Evolutionary conservation across 2,888 invertebrate genomes (phyloP), one percentile per base, ranked within the genome.

Genomic region (Aspidiotus rigidus): DNA sequence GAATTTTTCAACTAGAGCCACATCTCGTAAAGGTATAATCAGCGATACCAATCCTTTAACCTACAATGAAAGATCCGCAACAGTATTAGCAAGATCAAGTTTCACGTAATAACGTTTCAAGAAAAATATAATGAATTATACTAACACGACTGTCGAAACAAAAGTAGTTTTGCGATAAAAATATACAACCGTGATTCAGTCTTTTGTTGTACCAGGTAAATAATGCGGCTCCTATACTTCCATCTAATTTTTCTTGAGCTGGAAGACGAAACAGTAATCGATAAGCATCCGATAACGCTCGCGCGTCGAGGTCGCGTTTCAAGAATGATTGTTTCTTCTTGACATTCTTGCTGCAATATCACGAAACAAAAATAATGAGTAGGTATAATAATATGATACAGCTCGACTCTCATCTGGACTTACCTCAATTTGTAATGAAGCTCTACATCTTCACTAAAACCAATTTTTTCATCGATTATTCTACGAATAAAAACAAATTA

Each of bases 191-290:
- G 81, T 86, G 85, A 70, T 90, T 89, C 77, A 91, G 88, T 73
- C 86, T 86, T 77, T 95, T 95, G 77, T 94, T 91, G 77, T 92
- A 98, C 0, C 97, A 96, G 1, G 97, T 95, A 89, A 94, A 93
- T 69, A 99, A 80, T 10, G 90, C 86, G 76, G 93, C 93, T 76
- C 92, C 91, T 67, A 92, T 90, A 59, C 89, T 88, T 0, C 98
- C 98, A 79, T 99, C 98, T 71, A 99, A 81, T 78, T 95, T 95
- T 80, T 98, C 98, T 41, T 81, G 83, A 71, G 86, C 84, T 0
- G 98, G 96, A 74, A 99, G 83, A 73, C 93, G 83, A 77, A 93
- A 93, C 75, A 86, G 83, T 74, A 90, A 80, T 49, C 90, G 84
- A 79, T 93, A 98, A 55, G 90, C 86, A 79, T 96, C 96, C 17